Evolutionary conservation across 2,113 vertebrate genomes (phyloP), one percentile per base, ranked within the genome.

Genomic region (Eurypyga helias): DNA sequence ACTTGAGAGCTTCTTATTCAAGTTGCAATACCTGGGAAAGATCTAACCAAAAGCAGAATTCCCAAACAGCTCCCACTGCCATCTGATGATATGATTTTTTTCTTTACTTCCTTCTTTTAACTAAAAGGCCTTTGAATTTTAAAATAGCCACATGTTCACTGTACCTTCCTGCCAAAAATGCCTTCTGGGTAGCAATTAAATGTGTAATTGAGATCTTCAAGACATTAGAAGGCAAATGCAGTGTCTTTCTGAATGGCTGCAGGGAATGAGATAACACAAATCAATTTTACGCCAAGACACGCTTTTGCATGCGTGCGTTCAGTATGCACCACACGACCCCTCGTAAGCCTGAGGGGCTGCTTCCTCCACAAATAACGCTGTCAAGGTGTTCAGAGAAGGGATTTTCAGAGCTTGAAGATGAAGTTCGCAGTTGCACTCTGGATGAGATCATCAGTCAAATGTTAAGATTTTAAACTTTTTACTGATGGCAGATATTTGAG

Each of bases 101-200:
- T 62, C 75, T 90, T 55, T 70, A 41, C 29, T 67, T 89, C n/a
- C 13, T 69, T 66, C 55, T 89, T 93, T 95, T 66, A 80, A 57
- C 17, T 36, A 31, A 83, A 72, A 92, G 67, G 28, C 43, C 34
- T 75, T 89, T 89, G 80, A 43, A 75, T 95, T 94, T 94, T 55
- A 58, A 87, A 87, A 43, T 34, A 66, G 25, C 19, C 60, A 55
- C 18, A 57, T 28, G 0, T 90, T 89, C 48, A 80, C 29, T 25
- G 29, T 48, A 66, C 43, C 52, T 38, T 92, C 67, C 55, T 87
- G 62, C 33, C 85, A 93, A 94, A 78, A 34, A 64, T 75, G 69
- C 43, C 79, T 96, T 89, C 48, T 84, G 60, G 79, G 83, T 70
- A 78, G 67, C 60, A 93, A 84, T 91, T 94, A 92, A 92, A 89